phyloP scores from a whole-genome alignment of 2,113 vertebrate species.

The Typhlomys cinereus region DNA sequence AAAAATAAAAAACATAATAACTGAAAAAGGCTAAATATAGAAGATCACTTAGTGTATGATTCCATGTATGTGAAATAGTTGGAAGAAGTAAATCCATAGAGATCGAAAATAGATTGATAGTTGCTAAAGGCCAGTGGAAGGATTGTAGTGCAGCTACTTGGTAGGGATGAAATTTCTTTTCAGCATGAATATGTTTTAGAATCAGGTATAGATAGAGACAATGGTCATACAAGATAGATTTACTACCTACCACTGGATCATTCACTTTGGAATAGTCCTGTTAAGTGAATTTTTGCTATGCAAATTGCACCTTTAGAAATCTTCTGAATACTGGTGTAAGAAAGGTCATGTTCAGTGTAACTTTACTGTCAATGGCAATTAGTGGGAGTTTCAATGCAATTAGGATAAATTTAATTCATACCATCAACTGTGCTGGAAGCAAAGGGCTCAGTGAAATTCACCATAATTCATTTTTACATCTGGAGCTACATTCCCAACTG shows the following conservation, averaged over 20 bases:
- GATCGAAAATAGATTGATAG: not conserved
- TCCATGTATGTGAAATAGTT: not conserved
- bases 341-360: not conserved
- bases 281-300: slow-evolving; percentile 8
- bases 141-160: not conserved
- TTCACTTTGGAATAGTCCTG: not conserved
- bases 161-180: not conserved
- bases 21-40: not conserved
- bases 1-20: no score
- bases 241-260: not conserved
- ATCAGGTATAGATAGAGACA: not conserved
- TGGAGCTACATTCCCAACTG: not conserved
- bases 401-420: not conserved
- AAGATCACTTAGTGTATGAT: not conserved
- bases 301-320: slow-evolving; percentile 13
- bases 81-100: not conserved
- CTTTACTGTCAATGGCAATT: not conserved
- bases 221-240: not conserved
- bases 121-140: not conserved
- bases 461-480: not conserved
- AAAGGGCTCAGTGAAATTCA: not conserved
- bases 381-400: not conserved
- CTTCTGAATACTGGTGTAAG: not conserved
- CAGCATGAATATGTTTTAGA: not conserved
- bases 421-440: not conserved